Evolutionary conservation across 2,113 vertebrate genomes (phyloP).

Genomic region (Bubo bubo): DNA sequence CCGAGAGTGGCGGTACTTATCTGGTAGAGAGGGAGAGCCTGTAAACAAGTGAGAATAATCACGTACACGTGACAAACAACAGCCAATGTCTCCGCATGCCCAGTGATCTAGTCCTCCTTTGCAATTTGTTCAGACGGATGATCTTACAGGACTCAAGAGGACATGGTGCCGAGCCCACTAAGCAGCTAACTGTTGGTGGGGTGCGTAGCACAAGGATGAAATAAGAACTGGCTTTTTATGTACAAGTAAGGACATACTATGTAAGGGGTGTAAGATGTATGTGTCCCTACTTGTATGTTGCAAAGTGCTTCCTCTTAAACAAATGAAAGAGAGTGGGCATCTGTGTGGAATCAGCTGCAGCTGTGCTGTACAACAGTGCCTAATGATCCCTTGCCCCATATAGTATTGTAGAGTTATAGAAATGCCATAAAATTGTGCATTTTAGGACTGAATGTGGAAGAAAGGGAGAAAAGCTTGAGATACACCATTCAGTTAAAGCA

Average conservation of each 20-base stretch:
- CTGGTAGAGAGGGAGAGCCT: constrained; percentile 96
- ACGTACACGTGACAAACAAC: constrained; percentile 79
- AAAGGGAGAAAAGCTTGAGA: not conserved
- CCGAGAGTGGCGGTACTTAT: constrained; percentile 92
- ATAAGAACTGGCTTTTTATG: not conserved
- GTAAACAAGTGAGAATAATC: constrained; percentile 83
- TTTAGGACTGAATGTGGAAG: not conserved
- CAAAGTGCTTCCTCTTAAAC: not conserved
- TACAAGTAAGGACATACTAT: not conserved
- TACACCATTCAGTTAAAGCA: not conserved
- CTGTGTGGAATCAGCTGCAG: not conserved
- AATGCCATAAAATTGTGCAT: not conserved
- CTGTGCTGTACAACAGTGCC: not conserved
- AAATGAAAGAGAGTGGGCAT: not conserved
- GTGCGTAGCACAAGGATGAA: not conserved
- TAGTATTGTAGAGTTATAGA: not conserved
- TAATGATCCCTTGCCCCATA: not conserved
- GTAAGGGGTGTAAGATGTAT: not conserved
- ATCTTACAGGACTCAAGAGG: constrained; percentile 36
- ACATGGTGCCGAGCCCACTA: constrained; percentile 24
- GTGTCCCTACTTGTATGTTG: not conserved
- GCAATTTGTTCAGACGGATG: not conserved
- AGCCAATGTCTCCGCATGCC: constrained; percentile 59
- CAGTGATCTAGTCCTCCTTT: constrained; percentile 5
- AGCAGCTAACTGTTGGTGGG: not conserved